Conservation (phyloP, 53 echinoderm and acorn worm species). For the Luidia sarsii region DNA sequence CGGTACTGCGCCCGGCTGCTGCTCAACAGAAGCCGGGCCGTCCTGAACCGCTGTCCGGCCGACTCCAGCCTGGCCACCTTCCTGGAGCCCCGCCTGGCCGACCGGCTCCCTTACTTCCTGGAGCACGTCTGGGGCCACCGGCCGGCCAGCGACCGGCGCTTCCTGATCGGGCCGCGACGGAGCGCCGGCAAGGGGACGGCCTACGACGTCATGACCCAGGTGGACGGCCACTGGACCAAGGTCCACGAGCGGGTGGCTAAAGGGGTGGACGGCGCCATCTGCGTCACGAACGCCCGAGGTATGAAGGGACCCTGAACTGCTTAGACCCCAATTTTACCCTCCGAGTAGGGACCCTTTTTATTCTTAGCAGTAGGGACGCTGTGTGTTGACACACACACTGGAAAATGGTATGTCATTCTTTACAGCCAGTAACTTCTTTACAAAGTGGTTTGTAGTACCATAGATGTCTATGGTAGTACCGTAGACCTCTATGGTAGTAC, state of each 20-base stretch:
- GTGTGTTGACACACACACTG: too few relatives aligned
- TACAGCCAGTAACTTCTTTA: too few relatives aligned
- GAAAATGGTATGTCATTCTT: too few relatives aligned
- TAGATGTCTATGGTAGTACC: too few relatives aligned
- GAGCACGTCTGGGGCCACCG: conserved; percentile 31
- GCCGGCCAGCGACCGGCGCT: neutral
- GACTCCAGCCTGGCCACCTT: conserved; percentile 27
- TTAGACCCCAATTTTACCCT: too few relatives aligned
- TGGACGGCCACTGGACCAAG: conserved; percentile 26
- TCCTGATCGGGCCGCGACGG: conserved; percentile 46
- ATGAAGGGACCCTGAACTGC: too few relatives aligned
- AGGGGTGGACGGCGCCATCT: conserved; percentile 58
- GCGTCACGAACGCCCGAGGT: conserved; percentile 48
- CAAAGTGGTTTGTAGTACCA: too few relatives aligned
- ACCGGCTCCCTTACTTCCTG: conserved; percentile 20
- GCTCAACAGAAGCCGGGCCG: conserved; percentile 6
- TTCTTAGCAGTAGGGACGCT: too few relatives aligned
- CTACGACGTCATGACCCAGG: conserved; percentile 36
- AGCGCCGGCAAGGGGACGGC: conserved; percentile 9
- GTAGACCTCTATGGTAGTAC: too few relatives aligned
- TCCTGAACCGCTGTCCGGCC: conserved; percentile 31
- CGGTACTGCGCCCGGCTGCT: conserved; percentile 26
- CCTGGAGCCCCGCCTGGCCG: neutral
- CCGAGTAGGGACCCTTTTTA: too few relatives aligned
- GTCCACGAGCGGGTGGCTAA: conserved; percentile 8